Evolutionary conservation across 2,113 vertebrate species (phyloP), one percentile per base, ranked within the genome.

Genomic region (Verasper variegatus): DNA sequence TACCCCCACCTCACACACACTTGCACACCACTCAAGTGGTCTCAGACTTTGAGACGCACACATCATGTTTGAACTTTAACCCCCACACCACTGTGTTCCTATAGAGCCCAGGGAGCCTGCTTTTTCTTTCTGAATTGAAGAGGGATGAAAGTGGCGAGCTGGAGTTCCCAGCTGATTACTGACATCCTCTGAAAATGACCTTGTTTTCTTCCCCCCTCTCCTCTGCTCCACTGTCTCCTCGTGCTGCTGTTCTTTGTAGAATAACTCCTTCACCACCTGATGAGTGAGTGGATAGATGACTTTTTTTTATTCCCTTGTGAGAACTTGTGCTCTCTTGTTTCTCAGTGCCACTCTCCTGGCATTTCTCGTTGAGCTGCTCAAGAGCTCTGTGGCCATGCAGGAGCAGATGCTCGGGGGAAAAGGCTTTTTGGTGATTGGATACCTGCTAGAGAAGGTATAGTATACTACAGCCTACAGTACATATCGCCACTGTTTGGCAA

Each of bases 341-440:
- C 89, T 65, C 94, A 99, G 97, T 88, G 96, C 97, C 67, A 96
- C 96, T 57, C 95, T 99, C 26, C 90, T 99, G 94, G 96, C 96
- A 72, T 98, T 99, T 92, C 93, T 99, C 84, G 94, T 98, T 83
- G 97, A 98, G 84, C 92, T 99, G 65, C 95, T 99, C 76, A 98
- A 97, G 94, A 99, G 96, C 93, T 99, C 97, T 12, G 96, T 99
- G 85, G 97, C 97, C 90, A 99, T 99, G 97, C 97, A 99, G 91
- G 97, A 99, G 62, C 97, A 99, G 94, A 98, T 99, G 96, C 94
- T 99, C 80, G 96, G 96, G 84, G 97, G 97, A 85, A 99, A 99
- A 92, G 97, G 97, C 82, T 99, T 99, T 87, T 89, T 99, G 92
- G 97, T 99, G 77, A 98, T 99, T 80, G 97, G 97, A 80, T 98